Evolutionary conservation across 2,797 vertebrate species (phyloP).

Genomic region (Melopsittacus undulatus): DNA sequence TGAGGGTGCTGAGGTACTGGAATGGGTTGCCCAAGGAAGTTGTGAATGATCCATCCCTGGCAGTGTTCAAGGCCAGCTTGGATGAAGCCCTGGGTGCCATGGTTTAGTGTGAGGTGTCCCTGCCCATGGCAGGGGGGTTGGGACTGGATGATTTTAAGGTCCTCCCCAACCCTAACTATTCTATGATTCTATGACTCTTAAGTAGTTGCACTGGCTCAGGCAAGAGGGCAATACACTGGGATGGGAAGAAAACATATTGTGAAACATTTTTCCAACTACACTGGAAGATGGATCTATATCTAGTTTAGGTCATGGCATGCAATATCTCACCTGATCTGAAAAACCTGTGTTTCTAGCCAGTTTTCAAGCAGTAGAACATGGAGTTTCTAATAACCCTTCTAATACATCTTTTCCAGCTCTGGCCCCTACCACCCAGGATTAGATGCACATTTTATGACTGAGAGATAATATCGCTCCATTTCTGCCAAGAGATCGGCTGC

Average conservation of each 20-base stretch:
- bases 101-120: too few species aligned
- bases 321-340: neutral
- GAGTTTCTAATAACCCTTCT: neutral
- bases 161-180: too few species aligned
- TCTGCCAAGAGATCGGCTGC: neutral
- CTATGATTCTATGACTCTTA: too few species aligned
- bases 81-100: too few species aligned
- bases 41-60: too few species aligned
- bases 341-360: neutral
- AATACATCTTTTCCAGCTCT: neutral
- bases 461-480: neutral
- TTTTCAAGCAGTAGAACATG: neutral
- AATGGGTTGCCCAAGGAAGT: too few species aligned
- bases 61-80: too few species aligned
- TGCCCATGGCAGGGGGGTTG: too few species aligned
- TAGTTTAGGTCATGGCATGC: neutral
- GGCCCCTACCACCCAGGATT: neutral
- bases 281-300: neutral
- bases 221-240: neutral
- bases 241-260: neutral
- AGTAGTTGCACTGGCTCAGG: neutral
- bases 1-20: too few species aligned
- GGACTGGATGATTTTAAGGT: too few species aligned
- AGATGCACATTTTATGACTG: neutral
- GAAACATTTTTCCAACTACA: neutral